Conservation (phyloP, 2,113 vertebrate genomes). For the Caracal caracal region DNA sequence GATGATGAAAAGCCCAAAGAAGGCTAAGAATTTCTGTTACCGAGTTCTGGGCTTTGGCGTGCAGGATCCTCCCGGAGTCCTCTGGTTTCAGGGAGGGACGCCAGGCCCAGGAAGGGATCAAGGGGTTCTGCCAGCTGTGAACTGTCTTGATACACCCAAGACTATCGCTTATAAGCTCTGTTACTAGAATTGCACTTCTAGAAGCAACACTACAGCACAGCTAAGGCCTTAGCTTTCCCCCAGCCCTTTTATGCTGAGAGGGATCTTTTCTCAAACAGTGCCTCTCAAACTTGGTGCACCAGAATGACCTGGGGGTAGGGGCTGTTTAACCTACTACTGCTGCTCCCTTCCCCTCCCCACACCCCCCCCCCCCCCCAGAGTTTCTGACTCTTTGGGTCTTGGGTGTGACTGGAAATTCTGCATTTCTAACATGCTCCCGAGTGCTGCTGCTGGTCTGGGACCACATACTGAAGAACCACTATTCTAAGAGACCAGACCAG, state of each 20-base stretch:
- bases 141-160: background rate
- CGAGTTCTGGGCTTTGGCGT: background rate
- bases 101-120: background rate
- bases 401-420: background rate
- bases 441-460: background rate
- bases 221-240: background rate
- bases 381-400: background rate
- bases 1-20: background rate
- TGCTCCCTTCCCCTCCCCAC: too few relatives aligned
- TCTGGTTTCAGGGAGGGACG: background rate
- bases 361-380: background rate
- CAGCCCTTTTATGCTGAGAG: background rate
- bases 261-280: background rate
- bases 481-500: background rate
- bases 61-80: background rate
- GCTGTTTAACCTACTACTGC: background rate
- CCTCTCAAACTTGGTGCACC: background rate
- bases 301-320: background rate
- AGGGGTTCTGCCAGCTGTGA: background rate
- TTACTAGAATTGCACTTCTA: background rate
- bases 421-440: background rate
- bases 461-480: background rate
- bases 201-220: background rate
- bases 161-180: background rate
- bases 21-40: background rate